A percentile compares a stretch with the other conserved stretches of the same genome.
These are phyloP conservation scores for Eupithecia insigniata DNA, from an alignment of 2,888 invertebrate species.

Conservation along the genomic window DNA sequence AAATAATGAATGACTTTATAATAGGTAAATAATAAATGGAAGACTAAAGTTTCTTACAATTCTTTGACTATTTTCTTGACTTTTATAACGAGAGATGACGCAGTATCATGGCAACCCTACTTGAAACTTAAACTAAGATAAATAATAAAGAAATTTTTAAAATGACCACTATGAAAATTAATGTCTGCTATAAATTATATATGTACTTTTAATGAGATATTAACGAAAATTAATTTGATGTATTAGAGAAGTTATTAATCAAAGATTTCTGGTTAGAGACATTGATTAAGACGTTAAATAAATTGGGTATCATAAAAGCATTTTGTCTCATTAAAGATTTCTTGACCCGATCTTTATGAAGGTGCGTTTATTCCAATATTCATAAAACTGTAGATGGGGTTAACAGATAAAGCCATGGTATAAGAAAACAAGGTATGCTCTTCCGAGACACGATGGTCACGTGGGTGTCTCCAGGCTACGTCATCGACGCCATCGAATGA, in stretches of 20 bases:
- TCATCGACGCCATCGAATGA: too few species aligned
- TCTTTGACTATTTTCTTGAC: too few species aligned
- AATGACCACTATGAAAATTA: not conserved
- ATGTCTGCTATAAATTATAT: not conserved
- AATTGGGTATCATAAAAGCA: not conserved
- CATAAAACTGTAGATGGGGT: constrained; percentile 1
- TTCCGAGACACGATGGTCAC: too few species aligned
- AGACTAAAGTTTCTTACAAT: too few species aligned
- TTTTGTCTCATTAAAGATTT: constrained; percentile 1
- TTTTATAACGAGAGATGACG: too few species aligned
- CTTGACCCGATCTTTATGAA: not conserved
- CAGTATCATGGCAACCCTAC: not conserved
- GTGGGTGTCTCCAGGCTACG: too few species aligned
- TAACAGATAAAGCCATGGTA: too few species aligned
- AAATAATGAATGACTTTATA: too few species aligned
- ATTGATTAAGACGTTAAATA: constrained; percentile 11
- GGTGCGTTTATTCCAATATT: not conserved
- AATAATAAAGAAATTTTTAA: not conserved
- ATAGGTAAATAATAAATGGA: too few species aligned
- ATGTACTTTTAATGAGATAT: not conserved
- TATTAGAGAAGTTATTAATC: not conserved
- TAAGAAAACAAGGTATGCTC: too few species aligned
- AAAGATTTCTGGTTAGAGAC: constrained; percentile 9
- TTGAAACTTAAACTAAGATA: not conserved
- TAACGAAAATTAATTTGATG: not conserved